Evolutionary conservation across 1,140 invertebrate genomes (phyloP).

Genomic region (Drosophila subobscura): DNA sequence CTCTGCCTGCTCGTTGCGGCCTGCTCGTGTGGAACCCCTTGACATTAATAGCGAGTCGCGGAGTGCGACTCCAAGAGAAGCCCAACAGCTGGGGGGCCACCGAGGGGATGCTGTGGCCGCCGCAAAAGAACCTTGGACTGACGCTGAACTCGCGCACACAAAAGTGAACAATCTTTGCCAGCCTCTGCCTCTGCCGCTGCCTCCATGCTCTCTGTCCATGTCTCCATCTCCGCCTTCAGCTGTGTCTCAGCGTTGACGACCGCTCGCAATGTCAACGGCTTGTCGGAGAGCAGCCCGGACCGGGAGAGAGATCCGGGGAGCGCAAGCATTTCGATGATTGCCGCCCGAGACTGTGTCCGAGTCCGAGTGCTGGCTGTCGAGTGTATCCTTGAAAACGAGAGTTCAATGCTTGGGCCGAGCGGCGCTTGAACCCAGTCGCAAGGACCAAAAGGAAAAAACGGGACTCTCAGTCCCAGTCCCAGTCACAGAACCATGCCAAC

Average conservation of each 20-base stretch:
- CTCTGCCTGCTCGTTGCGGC: constrained; percentile 51
- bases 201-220: too few relatives aligned
- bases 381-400: constrained; percentile 77
- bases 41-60: constrained; percentile 74
- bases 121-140: constrained; percentile 73
- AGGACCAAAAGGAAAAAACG: constrained; percentile 30
- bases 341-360: constrained; percentile 39
- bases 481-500: constrained; percentile 13
- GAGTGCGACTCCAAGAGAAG: constrained; percentile 43
- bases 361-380: constrained; percentile 7
- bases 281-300: constrained; percentile 28
- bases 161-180: constrained; percentile 70
- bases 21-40: constrained; percentile 77
- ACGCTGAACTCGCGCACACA: constrained; percentile 59
- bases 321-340: constrained; percentile 39
- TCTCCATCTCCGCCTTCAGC: constrained; percentile 16
- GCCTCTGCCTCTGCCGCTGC: constrained; percentile 10
- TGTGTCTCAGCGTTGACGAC: constrained; percentile 54
- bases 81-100: constrained; percentile 33
- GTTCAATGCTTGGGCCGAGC: constrained; percentile 71
- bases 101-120: constrained; percentile 32
- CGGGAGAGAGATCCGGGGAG: constrained; percentile 12
- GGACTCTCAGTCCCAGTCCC: constrained; percentile 16
- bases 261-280: constrained; percentile 78
- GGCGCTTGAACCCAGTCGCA: constrained; percentile 64